phyloP scores from a whole-genome alignment of 2,888 invertebrate genomes.

The Papilio elwesi region DNA sequence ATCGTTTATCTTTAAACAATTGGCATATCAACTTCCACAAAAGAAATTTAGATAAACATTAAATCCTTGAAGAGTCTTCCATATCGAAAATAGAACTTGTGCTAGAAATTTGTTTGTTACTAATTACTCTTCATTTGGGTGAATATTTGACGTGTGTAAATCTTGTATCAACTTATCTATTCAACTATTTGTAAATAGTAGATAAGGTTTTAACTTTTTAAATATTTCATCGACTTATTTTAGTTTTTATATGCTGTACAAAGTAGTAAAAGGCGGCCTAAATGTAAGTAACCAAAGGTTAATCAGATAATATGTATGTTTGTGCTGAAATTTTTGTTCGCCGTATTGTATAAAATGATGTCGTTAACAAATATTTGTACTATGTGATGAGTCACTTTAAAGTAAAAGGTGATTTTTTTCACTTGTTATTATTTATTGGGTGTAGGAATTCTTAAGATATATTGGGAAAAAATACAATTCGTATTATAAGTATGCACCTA shows the following conservation, averaged over 20 bases:
- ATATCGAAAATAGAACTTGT: conserved; percentile 81
- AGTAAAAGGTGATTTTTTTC: conserved; percentile 21
- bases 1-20: conserved; percentile 71
- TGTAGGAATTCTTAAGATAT: conserved; percentile 17
- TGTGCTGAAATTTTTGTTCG: conserved; percentile 20
- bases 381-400: not conserved
- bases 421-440: conserved; percentile 22
- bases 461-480: conserved; percentile 8
- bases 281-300: conserved; percentile 41
- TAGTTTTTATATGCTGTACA: conserved; percentile 30
- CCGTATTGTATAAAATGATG: conserved; percentile 7
- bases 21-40: conserved; percentile 84
- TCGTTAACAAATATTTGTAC: not conserved
- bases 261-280: conserved; percentile 34
- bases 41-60: conserved; percentile 73
- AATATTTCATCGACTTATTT: conserved; percentile 24
- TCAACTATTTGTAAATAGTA: conserved; percentile 38
- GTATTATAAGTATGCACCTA: conserved; percentile 30
- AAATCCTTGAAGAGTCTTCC: conserved; percentile 80
- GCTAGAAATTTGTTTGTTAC: conserved; percentile 68
- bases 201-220: conserved; percentile 35
- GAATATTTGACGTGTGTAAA: conserved; percentile 59
- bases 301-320: conserved; percentile 32
- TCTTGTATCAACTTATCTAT: conserved; percentile 37
- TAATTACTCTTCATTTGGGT: conserved; percentile 63